A percentile compares a stretch with the other conserved stretches of the same genome.
Conservation (phyloP, 1,140 invertebrate species). For the Caenorhabditis brenneri region DNA sequence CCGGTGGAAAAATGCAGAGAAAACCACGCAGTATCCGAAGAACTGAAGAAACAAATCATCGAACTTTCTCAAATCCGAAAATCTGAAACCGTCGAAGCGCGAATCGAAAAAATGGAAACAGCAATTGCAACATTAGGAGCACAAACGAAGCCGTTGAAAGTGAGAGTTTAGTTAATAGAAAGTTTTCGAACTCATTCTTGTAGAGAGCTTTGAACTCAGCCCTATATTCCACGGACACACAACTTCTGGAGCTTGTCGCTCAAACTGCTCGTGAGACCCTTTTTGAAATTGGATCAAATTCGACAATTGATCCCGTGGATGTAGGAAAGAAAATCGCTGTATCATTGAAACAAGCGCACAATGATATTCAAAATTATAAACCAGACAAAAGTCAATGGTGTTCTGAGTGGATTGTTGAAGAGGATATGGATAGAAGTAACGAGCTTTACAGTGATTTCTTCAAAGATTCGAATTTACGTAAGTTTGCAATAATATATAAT, state of each 20-base stretch:
- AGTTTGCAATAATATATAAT: neutral
- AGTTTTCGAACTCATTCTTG: neutral
- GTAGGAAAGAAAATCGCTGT: neutral
- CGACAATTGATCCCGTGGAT: neutral
- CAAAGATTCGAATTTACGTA: neutral
- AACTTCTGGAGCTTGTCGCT: constrained; percentile 2
- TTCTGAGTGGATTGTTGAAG: neutral
- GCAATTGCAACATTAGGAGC: neutral
- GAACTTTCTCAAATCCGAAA: neutral
- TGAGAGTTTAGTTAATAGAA: neutral
- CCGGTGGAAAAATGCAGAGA: neutral
- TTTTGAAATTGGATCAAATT: neutral
- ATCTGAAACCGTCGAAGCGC: neutral
- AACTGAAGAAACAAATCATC: neutral
- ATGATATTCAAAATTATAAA: neutral
- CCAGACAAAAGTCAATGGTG: constrained; percentile 5
- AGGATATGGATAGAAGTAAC: neutral
- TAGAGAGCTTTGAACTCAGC: neutral
- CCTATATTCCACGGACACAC: neutral
- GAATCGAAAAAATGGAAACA: neutral
- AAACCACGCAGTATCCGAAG: neutral
- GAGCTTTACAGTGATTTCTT: neutral
- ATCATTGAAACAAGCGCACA: neutral
- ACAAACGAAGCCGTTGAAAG: neutral
- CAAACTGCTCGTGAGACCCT: constrained; percentile 2